Evolutionary conservation across 2,113 vertebrate genomes (phyloP), one percentile per base, ranked within the genome.

Genomic region (Ifrita kowaldi): DNA sequence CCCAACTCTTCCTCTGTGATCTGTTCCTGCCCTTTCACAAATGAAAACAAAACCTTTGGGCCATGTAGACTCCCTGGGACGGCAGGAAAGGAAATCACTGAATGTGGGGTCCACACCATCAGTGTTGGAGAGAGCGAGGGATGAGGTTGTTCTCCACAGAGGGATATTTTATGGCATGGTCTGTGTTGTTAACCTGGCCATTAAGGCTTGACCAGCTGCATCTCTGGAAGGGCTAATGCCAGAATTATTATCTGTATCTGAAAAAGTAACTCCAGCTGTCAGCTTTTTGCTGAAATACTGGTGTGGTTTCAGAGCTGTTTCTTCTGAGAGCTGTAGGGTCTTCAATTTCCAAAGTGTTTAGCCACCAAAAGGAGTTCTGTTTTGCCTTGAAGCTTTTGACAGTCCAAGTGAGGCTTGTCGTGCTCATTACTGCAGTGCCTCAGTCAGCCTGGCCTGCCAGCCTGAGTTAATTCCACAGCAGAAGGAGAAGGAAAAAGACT

Each of bases 81-180:
- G 71, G 57, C 35, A 22, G 35, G 6, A 77, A 21, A 39, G 39
- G 84, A 37, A 87, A 41, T 15, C 27, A 0, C 62, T 28, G 37
- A 9, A 2, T 0, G 3, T 33, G 76, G 17, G n/a, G 16, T 32
- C 44, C n/a, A 4, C 53, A 23, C 1, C 28, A 3, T 11, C 1
- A 0, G 14, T 22, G 39, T 0, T 84, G 78, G 56, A 55, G 53
- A 53, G 68, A 50, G 59, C 37, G 30, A 30, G 59, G 55, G 30
- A 7, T 39, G 77, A 64, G 35, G 24, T 6, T 20, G 30, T 24
- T 75, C 57, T 64, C 33, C 44, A 4, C 60, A 11, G 52, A 59
- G 44, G 18, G 52, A 17, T 67, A 4, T 75, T 87, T 67, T 27
- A 8, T 60, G 64, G 37, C 1, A 0, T 33, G 33, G 9, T 42